Conservation (phyloP, 1,140 invertebrate species). For the Metopolophium dirhodum region DNA sequence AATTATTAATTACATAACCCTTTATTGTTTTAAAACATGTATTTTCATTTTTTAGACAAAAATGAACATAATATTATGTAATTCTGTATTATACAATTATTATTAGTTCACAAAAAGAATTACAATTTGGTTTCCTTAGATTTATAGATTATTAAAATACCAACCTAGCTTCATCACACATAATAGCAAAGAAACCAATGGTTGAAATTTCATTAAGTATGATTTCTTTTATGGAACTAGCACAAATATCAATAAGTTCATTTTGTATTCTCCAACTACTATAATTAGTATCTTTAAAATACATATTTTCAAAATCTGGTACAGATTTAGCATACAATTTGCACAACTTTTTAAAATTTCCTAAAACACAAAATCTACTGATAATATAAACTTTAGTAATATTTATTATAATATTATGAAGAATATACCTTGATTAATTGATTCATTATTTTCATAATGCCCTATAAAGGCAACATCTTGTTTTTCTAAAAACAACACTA, state of each 20-base stretch:
- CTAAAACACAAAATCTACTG: not conserved
- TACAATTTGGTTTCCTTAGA: too few species aligned
- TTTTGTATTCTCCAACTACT: not conserved
- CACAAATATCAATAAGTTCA: constrained; percentile 13
- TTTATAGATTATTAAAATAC: too few species aligned
- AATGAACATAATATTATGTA: too few species aligned
- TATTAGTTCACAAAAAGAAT: too few species aligned
- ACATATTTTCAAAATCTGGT: constrained; percentile 19
- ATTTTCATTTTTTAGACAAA: too few species aligned
- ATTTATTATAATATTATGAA: too few species aligned
- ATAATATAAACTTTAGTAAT: not conserved
- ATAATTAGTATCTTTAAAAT: not conserved
- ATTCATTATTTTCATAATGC: not conserved
- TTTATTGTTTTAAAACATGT: too few species aligned
- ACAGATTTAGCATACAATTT: constrained; percentile 2
- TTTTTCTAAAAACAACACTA: not conserved
- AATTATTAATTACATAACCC: too few species aligned
- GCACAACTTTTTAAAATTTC: constrained; percentile 9
- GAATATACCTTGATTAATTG: not conserved
- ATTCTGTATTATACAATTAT: too few species aligned
- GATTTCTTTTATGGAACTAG: not conserved
- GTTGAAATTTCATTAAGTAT: not conserved
- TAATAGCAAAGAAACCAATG: constrained; percentile 12
- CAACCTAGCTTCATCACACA: too few species aligned
- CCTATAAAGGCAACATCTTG: not conserved